Base-by-base conservation (phyloP, 2,113 vertebrate species). In the Mirounga angustirostris region DNA sequence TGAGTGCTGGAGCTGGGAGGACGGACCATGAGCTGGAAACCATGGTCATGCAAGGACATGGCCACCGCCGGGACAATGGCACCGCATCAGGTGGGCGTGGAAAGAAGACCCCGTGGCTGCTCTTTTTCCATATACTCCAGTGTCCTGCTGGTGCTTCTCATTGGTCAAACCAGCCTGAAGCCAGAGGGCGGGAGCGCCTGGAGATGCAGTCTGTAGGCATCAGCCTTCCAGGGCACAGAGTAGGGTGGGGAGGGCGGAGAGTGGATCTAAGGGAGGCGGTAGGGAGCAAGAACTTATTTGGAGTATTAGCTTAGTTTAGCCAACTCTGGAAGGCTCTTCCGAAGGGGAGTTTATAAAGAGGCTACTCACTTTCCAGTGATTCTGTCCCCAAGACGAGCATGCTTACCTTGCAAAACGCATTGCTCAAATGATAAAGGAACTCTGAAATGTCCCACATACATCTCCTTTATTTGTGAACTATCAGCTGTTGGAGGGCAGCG, bases 21-120 rank as follows among this genome's bases (percentile, higher is more conserved):
- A 43, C n/a, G 24, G 14, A n/a, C 24, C 22, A 0, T 16, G 43
- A 58, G 19, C 59, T 78, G 22, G 82, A 74, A 54, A 18, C 54
- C 28, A 10, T 26, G 52, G 74, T 80, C 1, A 1, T 19, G 18
- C 26, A 33, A 79, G 86, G 61, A 28, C 3, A 2, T 5, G 24
- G 36, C 54, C 33, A 14, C 28, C 19, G 4, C 26, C 7, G 28
- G 82, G n/a, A 63, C 50, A 30, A 13, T 7, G 12, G 63, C 21
- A 54, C 33, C 85, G 40, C 15, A 4, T 24, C 22, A 26, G 9
- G 63, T n/a, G 58, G 14, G 6, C 0, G 0, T 63, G 18, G 26
- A 59, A 30, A 90, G 52, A 82, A 61, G 30, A 52, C 6, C 43
- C 12, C 28, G 30, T 56, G 13, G 36, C 54, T 89, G 54, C n/a